These are phyloP conservation scores for Hylaeus volcanicus DNA, from an alignment of 1,140 invertebrate species.

Conservation along the genomic window DNA sequence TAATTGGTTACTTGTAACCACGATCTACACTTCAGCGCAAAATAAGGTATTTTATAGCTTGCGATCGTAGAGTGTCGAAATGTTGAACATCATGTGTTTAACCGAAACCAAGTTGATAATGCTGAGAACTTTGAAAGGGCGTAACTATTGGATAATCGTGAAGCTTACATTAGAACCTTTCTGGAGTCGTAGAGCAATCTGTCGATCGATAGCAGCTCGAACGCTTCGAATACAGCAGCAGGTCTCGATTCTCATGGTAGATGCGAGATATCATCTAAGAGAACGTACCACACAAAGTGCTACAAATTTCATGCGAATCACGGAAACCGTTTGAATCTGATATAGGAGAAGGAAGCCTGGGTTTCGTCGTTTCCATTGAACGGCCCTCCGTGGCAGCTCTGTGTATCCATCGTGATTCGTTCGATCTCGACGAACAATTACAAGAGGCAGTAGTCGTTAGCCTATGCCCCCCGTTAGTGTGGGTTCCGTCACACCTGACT, in stretches of 20 bases:
- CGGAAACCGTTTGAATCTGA: constrained; percentile 9
- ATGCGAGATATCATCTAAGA: constrained; percentile 14
- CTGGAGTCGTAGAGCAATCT: not conserved
- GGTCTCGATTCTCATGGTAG: constrained; percentile 19
- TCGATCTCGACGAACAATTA: constrained; percentile 75
- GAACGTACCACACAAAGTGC: constrained; percentile 16
- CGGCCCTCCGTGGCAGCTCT: constrained; percentile 26
- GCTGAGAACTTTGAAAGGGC: not conserved
- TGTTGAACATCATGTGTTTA: too few relatives aligned
- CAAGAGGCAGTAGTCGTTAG: constrained; percentile 78
- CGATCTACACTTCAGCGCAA: too few relatives aligned
- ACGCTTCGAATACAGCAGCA: not conserved
- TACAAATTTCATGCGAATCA: constrained; percentile 34
- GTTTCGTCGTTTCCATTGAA: constrained; percentile 6
- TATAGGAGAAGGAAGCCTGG: not conserved
- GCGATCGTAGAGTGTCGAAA: too few relatives aligned
- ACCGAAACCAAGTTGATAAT: too few relatives aligned
- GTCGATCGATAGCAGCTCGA: constrained; percentile 32
- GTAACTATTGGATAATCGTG: not conserved
- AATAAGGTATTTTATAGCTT: too few relatives aligned
- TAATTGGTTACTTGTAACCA: too few relatives aligned
- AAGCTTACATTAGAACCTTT: constrained; percentile 17
- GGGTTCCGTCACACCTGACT: constrained; percentile 78
- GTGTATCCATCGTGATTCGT: constrained; percentile 70
- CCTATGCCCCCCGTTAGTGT: constrained; percentile 76